Percentiles rank a stretch among this genome's conserved stretches.
phyloP scores from a whole-genome alignment of 1,140 invertebrate species.

The Ostrea denselamellosa region DNA sequence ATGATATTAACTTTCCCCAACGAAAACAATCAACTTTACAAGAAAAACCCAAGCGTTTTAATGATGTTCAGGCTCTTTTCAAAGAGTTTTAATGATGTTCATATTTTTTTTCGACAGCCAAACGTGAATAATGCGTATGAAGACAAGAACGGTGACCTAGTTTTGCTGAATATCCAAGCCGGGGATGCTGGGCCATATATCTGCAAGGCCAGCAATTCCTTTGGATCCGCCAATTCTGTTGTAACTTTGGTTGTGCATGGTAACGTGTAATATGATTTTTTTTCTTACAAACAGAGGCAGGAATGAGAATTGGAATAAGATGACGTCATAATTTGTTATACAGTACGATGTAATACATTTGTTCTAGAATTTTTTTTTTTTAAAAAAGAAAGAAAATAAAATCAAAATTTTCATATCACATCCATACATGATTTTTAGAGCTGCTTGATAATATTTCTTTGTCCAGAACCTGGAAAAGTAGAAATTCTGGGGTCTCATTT shows the following conservation, averaged over 20 bases:
- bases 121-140: conserved; percentile 53
- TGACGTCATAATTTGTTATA: too few species aligned
- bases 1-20: too few species aligned
- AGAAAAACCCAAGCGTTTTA: too few species aligned
- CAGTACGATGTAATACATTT: too few species aligned
- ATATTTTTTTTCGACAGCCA: conserved; percentile 22
- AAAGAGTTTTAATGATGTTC: too few species aligned
- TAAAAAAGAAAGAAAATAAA: too few species aligned
- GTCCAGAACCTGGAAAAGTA: conserved; percentile 43
- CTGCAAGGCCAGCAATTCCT: conserved; percentile 48
- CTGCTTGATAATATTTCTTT: background rate
- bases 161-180: conserved; percentile 35
- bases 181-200: conserved; percentile 49
- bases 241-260: conserved; percentile 47
- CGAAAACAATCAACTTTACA: too few species aligned
- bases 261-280: background rate
- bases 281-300: background rate
- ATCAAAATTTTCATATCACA: too few species aligned
- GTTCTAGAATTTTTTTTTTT: too few species aligned
- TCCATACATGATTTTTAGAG: background rate
- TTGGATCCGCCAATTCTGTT: conserved; percentile 36
- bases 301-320: too few species aligned
- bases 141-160: conserved; percentile 46
- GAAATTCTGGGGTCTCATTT: conserved; percentile 36
- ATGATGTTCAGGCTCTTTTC: too few species aligned